Base-by-base conservation (phyloP, 2,888 invertebrate genomes). In the Brenthis daphne region DNA sequence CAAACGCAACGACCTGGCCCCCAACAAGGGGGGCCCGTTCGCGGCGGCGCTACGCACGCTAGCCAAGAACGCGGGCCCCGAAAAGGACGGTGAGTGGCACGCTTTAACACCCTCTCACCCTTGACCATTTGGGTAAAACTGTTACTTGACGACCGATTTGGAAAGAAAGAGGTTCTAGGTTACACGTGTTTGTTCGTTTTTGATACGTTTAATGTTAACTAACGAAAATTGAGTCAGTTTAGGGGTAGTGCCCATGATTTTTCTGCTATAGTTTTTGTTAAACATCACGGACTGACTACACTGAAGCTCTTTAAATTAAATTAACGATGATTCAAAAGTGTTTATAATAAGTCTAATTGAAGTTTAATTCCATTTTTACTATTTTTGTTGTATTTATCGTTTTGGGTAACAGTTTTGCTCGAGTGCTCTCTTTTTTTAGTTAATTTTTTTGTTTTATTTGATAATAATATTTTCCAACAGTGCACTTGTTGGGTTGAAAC, bases 1-100 rank as follows among this genome's bases (percentile, higher is more conserved):
- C 65, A 90, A 91, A 75, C 88, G 91, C 57, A 79, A 88, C 51
- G 92, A 92, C 70, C 84, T 93, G 61, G 85, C 90, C 66, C 90
- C 93, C 56, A 92, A 92, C 80, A 93, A 92, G 84, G 94, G 93
- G 16, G 95, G 95, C 33, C 97, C 98, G 70, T 98, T 98, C 93
- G 98, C 98, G 65, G 98, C 98, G 58, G 98, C 98, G 33, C 93
- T 98, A 65, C 94, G 98, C 70, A 97, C 97, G 85, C 94, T 98
- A 76, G 98, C 98, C 74, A 98, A 98, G 90, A 98, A 98, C 88
- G 98, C 97, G 29, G 97, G 96, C 70, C 96, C 96, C 77, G 95
- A 95, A 79, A 95, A 94, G 80, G 95, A 95, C 82, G 92, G 92
- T 92, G 82, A 90, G 94, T 94, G 75, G 84, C 73, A 71, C 71